phyloP scores from a whole-genome alignment of 2,888 invertebrate genomes.

The Synergus umbraculus region DNA sequence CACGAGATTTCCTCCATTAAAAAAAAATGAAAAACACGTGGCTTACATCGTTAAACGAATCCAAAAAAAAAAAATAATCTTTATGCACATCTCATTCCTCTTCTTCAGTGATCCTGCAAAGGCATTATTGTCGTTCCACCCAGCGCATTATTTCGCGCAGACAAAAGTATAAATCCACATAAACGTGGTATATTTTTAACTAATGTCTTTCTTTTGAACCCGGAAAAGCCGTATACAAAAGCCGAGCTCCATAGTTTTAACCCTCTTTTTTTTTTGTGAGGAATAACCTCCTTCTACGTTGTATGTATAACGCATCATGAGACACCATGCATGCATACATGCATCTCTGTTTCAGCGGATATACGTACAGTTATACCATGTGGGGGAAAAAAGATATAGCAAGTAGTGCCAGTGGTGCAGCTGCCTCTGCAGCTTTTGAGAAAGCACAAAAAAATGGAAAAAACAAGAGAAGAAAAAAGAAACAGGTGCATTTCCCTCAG shows the following conservation, averaged over 20 bases:
- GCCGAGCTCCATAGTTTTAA: conserved; percentile 28
- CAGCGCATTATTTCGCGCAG: conserved; percentile 17
- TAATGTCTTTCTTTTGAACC: conserved; percentile 38
- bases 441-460: not conserved
- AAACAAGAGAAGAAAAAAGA: conserved; percentile 10
- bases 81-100: not conserved
- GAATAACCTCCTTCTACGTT: conserved; percentile 23
- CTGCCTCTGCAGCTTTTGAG: conserved; percentile 25
- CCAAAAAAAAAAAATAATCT: not conserved
- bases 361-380: conserved; percentile 20
- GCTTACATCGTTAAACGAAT: not conserved
- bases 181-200: conserved; percentile 40
- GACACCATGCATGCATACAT: conserved; percentile 30
- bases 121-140: conserved; percentile 25
- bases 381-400: not conserved
- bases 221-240: conserved; percentile 32
- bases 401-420: conserved; percentile 45
- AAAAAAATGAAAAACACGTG: not conserved
- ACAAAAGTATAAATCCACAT: conserved; percentile 36
- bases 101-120: conserved; percentile 13
- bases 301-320: conserved; percentile 26
- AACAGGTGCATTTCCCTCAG: conserved; percentile 14
- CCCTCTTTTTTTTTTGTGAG: conserved; percentile 29
- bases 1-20: too few relatives aligned
- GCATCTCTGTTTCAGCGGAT: conserved; percentile 20